phyloP scores from a whole-genome alignment of 2,113 vertebrate species.

The Atherinomorus stipes region DNA sequence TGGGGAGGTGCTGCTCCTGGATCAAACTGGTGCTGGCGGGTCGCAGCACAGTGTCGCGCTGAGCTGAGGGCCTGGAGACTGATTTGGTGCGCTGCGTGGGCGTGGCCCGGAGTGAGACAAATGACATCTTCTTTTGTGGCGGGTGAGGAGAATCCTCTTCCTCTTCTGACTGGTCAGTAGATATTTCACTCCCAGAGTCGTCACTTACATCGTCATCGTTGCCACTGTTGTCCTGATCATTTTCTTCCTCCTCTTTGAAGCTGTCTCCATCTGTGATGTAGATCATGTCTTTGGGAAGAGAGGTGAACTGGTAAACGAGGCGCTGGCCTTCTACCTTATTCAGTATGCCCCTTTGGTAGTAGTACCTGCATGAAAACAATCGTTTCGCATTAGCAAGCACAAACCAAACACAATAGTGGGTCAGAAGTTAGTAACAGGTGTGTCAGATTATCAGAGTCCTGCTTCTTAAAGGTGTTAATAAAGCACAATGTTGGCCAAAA shows the following conservation, averaged over 20 bases:
- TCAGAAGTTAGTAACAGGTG: not conserved
- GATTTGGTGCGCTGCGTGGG: constrained; percentile 26
- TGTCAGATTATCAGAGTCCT: not conserved
- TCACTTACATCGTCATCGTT: constrained; percentile 66
- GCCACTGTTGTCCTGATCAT: constrained; percentile 57
- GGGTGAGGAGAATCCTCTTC: constrained; percentile 57
- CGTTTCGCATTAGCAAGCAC: constrained; percentile 1
- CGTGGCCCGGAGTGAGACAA: not conserved
- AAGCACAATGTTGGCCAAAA: not conserved
- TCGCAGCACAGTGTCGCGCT: constrained; percentile 74
- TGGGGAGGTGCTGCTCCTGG: constrained; percentile 86
- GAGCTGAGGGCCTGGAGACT: constrained; percentile 3
- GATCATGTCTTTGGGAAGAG: constrained; percentile 95
- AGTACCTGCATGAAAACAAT: constrained; percentile 86
- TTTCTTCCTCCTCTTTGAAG: constrained; percentile 67
- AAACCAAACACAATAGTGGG: not conserved
- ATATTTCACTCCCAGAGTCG: constrained; percentile 62
- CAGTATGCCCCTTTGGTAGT: constrained; percentile 98
- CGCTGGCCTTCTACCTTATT: constrained; percentile 99
- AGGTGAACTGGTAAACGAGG: constrained; percentile 97
- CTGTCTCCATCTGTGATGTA: constrained; percentile 90
- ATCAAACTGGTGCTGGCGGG: constrained; percentile 82
- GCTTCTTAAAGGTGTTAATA: not conserved
- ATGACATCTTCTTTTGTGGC: constrained; percentile 46
- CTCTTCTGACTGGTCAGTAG: constrained; percentile 81